Base-by-base conservation (phyloP, 1,140 invertebrate genomes). In the Galendromus occidentalis region DNA sequence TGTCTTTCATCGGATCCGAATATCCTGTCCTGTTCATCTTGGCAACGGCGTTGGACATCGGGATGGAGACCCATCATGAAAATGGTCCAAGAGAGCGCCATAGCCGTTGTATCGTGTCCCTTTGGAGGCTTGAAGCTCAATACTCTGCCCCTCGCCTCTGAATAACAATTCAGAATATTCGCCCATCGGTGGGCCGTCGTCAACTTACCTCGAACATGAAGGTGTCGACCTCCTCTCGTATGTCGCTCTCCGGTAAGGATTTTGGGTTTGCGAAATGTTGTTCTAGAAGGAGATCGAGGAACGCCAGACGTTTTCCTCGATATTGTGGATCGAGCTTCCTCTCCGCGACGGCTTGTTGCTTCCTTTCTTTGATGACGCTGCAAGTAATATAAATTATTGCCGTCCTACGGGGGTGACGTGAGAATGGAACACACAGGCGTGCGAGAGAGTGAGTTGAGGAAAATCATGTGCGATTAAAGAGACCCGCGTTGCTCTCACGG, bases 241-340 rank as follows among this genome's bases (percentile, higher is more conserved):
- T 72, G 39, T 74, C 73, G 22, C 69, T n/a, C 9, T 59, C 51
- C 14, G 51, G 51, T 33, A 59, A 25, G 22, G 14, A 12, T 22
- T 14, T 25, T 2, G 9, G 84, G 30, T 71, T 67, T 18, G 44
- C 44, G 7, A 71, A 41, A 42, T 71, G 71, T 51, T 70, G 63
- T 9, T 90, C 85, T n/a, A 97, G 80, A 70, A 97, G 76, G 55
- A 94, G 79, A 75, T 97, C 93, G 64, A 97, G 80, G 79, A 97
- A 97, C 29, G 93, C 91, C 65, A 91, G 80, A 69, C 88, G 82
- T 72, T 89, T 88, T 80, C 89, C 90, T 17, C 6, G 1, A 4
- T 59, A 17, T 12, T 17, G 25, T 14, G 14, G 12, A 4, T 22
- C 51, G 17, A 1, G 25, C 6, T 2, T 22, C 51, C 9, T 17